Conservation (phyloP, 1,140 invertebrate species). For the Macrobrachium rosenbergii region DNA sequence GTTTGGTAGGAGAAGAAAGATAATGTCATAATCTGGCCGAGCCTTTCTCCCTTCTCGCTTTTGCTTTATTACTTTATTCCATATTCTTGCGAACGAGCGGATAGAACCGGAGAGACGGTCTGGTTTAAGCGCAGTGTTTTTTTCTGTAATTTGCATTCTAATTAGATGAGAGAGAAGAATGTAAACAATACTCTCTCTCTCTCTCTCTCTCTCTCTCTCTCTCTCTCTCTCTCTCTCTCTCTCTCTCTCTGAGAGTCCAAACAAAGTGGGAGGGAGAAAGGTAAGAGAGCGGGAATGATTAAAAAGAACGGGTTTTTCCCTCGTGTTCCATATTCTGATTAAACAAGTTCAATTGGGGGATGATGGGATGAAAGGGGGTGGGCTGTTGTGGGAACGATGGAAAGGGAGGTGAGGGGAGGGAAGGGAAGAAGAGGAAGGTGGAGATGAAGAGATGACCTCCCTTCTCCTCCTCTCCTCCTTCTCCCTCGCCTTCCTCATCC, state of each 20-base stretch:
- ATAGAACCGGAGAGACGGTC: not conserved
- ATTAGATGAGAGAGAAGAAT: too few relatives aligned
- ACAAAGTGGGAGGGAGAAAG: not conserved
- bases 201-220: conserved; percentile 31
- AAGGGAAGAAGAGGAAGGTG: too few relatives aligned
- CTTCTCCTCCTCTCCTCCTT: too few relatives aligned
- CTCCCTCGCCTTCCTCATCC: too few relatives aligned
- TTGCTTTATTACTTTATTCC: not conserved
- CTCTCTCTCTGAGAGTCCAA: conserved; percentile 9
- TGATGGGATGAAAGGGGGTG: not conserved
- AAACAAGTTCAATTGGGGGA: not conserved
- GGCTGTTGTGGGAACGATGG: too few relatives aligned
- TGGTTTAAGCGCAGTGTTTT: too few relatives aligned
- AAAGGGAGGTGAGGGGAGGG: too few relatives aligned
- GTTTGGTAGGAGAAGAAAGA: too few relatives aligned
- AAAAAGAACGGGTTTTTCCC: not conserved
- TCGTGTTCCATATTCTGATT: not conserved
- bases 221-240: conserved; percentile 32
- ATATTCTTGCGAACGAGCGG: not conserved
- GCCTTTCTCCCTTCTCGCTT: not conserved
- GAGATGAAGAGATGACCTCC: too few relatives aligned
- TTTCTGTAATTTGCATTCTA: too few relatives aligned
- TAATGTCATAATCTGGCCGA: too few relatives aligned
- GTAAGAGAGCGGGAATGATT: not conserved
- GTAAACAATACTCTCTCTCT: conserved; percentile 7